A percentile compares a stretch with the other conserved stretches of the same genome.
Conservation (phyloP, 2,113 vertebrate species). For the Echinops telfairi region DNA sequence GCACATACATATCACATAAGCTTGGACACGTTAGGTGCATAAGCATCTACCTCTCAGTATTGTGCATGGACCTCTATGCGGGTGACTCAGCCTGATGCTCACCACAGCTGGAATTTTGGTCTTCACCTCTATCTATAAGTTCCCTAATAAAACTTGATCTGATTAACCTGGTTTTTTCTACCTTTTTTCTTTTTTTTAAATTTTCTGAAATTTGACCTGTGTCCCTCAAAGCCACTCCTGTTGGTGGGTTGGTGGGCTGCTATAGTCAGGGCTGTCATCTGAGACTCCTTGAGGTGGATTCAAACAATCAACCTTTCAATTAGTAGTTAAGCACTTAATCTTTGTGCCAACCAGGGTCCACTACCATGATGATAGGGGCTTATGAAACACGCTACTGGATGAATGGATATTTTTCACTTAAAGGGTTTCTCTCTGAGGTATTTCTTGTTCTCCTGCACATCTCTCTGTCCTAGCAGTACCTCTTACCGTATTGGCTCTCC, state of each 20-base stretch:
- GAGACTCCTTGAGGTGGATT: not conserved
- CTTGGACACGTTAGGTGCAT: not conserved
- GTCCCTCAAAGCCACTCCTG: not conserved
- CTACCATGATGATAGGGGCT: not conserved
- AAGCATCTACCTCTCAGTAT: not conserved
- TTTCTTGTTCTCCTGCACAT: not conserved
- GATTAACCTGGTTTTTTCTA: not conserved
- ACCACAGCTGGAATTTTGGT: no score
- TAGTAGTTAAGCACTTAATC: not conserved
- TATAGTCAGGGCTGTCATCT: not conserved
- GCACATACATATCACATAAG: not conserved
- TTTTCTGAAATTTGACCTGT: not conserved
- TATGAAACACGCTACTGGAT: not conserved
- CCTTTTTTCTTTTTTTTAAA: not conserved
- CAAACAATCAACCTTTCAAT: not conserved
- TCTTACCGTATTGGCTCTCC: not conserved
- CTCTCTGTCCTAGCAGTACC: not conserved
- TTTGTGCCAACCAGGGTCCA: not conserved
- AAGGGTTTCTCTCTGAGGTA: not conserved
- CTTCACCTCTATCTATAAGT: no score
- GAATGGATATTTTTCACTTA: constrained; percentile 37
- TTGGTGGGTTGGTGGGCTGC: not conserved
- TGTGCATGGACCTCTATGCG: no score
- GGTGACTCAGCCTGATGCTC: not conserved
- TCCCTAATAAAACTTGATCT: not conserved